Base-by-base conservation (phyloP, 2,113 vertebrate species). In the Zeus faber region DNA sequence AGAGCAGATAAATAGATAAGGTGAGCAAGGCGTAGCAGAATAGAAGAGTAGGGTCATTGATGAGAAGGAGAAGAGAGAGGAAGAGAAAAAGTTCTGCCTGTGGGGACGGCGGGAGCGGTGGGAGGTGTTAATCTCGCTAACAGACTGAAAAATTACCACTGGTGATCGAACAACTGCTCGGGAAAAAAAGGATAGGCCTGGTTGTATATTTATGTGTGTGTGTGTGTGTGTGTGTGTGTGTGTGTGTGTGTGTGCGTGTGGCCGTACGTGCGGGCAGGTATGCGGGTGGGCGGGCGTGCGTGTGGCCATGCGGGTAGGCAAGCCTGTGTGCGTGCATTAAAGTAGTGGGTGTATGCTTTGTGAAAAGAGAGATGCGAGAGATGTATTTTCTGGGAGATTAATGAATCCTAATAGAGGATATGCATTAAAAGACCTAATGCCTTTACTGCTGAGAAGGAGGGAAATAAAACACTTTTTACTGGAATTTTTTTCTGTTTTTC, bases 71-170 rank as follows among this genome's bases (percentile, higher is more conserved):
- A 40, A 43, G 49, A 18, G 49, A 48, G 53, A 22, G 10, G 24
- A n/a, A 17, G 31, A 52, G 21, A 11, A 63, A n/a, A n/a, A n/a
- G n/a, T n/a, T n/a, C n/a, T n/a, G n/a, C n/a, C n/a, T n/a, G 33
- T 62, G 67, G 66, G 53, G 39, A 54, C 51, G 23, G 47, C 41
- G 63, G n/a, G 31, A 51, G 59, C 55, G 49, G 23, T 13, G 45
- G 58, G 54, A 66, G 59, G 48, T 60, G 26, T 75, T 77, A 79
- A 76, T 79, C 62, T 57, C 6, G 11, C 13, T 72, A 79, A 77
- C 67, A 40, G 50, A 21, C 39, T 71, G 48, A 58, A 62, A 68
- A 23, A 66, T 24, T 25, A 35, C 64, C 49, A 16, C 29, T 13
- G 23, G 22, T 37, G 10, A 52, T 6, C 11, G 22, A 5, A 41